Percentiles rank a stretch among this genome's conserved stretches.
Evolutionary conservation across 1,140 invertebrate genomes (phyloP).

Genomic region (Chrysomallon squamiferum): DNA sequence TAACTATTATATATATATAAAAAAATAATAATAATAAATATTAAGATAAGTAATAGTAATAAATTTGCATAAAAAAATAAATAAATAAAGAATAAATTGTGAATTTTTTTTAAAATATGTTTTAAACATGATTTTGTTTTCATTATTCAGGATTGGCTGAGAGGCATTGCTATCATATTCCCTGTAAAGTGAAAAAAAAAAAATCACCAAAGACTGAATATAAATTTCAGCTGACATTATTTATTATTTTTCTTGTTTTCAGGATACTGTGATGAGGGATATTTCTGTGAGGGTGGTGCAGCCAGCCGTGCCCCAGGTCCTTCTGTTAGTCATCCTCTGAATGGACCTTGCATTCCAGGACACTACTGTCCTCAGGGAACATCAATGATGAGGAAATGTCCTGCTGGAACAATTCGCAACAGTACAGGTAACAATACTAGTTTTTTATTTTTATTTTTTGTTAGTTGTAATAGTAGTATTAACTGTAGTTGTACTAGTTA

Average conservation of each 20-base stretch:
- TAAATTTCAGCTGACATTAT: no score
- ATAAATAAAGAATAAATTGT: no score
- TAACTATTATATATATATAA: no score
- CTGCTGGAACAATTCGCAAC: constrained; percentile 53
- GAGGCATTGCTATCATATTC: no score
- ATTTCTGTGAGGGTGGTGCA: constrained; percentile 56
- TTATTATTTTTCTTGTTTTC: neutral
- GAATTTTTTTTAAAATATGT: no score
- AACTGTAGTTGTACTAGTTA: neutral
- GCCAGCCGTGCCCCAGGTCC: constrained; percentile 40
- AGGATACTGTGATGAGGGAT: constrained; percentile 58
- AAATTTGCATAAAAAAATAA: no score
- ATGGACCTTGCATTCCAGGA: constrained; percentile 50
- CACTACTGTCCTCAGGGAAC: constrained; percentile 55
- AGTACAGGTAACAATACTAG: constrained; percentile 37
- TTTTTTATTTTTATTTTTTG: neutral
- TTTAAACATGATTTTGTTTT: no score
- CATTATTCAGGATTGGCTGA: no score
- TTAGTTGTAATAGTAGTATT: neutral
- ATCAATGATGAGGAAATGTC: constrained; percentile 40
- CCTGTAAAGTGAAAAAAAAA: no score
- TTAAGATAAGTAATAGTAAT: no score
- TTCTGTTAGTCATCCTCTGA: constrained; percentile 37
- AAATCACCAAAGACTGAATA: no score
- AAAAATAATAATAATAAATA: no score